A percentile compares a stretch with the other conserved stretches of the same genome.
Evolutionary conservation across 2,888 invertebrate genomes (phyloP).

Genomic region (Drosophila buzzatii): DNA sequence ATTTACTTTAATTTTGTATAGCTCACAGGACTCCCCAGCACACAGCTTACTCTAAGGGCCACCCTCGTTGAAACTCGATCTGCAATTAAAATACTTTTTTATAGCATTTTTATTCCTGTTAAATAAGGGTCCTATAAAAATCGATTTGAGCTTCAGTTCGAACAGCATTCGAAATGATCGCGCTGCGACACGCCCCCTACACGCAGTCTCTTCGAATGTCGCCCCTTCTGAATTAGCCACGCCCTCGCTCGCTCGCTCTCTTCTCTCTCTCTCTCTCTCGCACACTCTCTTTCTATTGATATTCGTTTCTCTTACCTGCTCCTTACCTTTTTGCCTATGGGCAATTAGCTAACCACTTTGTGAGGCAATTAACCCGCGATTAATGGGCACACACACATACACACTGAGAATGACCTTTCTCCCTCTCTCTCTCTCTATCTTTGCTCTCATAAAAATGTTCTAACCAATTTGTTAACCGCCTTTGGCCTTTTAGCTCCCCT

Average conservation of each 20-base stretch:
- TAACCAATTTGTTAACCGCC: conserved; percentile 66
- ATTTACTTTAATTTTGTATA: background rate
- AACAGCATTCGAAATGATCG: background rate
- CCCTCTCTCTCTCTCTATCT: background rate
- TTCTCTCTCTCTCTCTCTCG: background rate
- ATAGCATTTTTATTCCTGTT: background rate
- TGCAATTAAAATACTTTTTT: background rate
- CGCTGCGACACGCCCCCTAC: conserved; percentile 12
- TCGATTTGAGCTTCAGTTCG: background rate
- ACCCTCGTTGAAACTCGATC: background rate
- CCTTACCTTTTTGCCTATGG: conserved; percentile 52
- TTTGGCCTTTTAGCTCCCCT: conserved; percentile 22
- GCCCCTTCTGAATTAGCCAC: conserved; percentile 12
- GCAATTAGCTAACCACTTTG: conserved; percentile 78
- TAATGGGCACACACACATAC: conserved; percentile 61
- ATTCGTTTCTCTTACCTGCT: conserved; percentile 30
- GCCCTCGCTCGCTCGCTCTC: background rate
- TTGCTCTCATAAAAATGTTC: conserved; percentile 70
- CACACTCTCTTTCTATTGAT: background rate
- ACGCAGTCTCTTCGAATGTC: conserved; percentile 13
- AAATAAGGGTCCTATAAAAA: background rate
- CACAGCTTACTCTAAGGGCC: background rate
- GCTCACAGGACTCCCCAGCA: background rate
- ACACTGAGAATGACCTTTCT: conserved; percentile 37
- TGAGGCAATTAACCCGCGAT: conserved; percentile 78